phyloP scores from a whole-genome alignment of 2,113 vertebrate species.

The Loxodonta africana region DNA sequence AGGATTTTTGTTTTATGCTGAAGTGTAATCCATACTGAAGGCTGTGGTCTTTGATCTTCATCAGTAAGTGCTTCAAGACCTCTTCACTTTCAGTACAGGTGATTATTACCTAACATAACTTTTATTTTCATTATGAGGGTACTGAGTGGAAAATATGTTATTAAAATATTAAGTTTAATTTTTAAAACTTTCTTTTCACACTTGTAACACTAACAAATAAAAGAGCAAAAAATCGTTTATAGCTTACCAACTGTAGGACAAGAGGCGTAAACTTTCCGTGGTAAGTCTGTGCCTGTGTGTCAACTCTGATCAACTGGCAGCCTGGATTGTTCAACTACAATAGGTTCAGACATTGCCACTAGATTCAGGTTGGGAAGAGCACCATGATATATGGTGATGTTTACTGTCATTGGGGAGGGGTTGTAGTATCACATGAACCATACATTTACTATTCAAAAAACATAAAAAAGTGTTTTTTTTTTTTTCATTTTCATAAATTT shows the following conservation, averaged over 20 bases:
- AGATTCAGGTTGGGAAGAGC: not conserved
- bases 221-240: not conserved
- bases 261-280: not conserved
- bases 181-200: not conserved
- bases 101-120: not conserved
- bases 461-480: not conserved
- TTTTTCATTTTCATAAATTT: not conserved
- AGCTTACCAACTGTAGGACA: not conserved
- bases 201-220: not conserved
- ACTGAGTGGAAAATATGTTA: not conserved
- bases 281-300: not conserved
- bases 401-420: not conserved
- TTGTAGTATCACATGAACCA: not conserved
- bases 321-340: not conserved
- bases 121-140: not conserved
- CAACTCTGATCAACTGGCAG: not conserved
- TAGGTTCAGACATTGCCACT: not conserved
- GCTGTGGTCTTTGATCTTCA: too few relatives aligned
- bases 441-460: not conserved
- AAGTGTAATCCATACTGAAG: too few relatives aligned
- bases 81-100: too few relatives aligned
- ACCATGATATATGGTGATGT: accelerated
- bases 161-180: not conserved
- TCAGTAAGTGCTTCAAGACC: too few relatives aligned
- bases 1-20: too few relatives aligned